These are phyloP conservation scores for Aleiodes testaceus DNA, from an alignment of 2,888 invertebrate species.

Conservation along the genomic window DNA sequence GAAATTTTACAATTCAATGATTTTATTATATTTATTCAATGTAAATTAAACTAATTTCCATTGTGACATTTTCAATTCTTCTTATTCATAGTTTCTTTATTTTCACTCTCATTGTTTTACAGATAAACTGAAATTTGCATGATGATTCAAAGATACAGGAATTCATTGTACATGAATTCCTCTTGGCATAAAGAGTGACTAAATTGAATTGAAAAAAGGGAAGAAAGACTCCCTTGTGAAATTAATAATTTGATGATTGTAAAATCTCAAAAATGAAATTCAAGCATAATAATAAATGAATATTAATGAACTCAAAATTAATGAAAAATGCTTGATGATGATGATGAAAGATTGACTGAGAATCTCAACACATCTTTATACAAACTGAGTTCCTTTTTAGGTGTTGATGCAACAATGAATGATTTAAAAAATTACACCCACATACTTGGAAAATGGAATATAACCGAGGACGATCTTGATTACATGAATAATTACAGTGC, in stretches of 20 bases:
- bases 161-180: background rate
- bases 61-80: background rate
- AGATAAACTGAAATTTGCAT: background rate
- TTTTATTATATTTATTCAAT: too few relatives aligned
- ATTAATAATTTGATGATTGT: too few relatives aligned
- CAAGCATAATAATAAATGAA: background rate
- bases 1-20: too few relatives aligned
- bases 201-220: background rate
- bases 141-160: background rate
- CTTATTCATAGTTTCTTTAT: background rate
- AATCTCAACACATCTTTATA: slow-evolving; percentile 50
- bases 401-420: slow-evolving; percentile 51
- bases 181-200: background rate
- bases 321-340: slow-evolving; percentile 48
- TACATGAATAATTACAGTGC: slow-evolving; percentile 58
- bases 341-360: background rate
- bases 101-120: background rate
- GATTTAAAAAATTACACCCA: slow-evolving; percentile 55
- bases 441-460: slow-evolving; percentile 58
- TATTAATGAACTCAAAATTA: slow-evolving; percentile 43
- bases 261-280: background rate
- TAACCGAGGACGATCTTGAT: slow-evolving; percentile 64
- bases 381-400: slow-evolving; percentile 48
- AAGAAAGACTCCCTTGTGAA: background rate
- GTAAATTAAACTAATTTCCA: too few relatives aligned